Conservation (phyloP, 2,888 invertebrate species). For the Cosmopolites sordidus region DNA sequence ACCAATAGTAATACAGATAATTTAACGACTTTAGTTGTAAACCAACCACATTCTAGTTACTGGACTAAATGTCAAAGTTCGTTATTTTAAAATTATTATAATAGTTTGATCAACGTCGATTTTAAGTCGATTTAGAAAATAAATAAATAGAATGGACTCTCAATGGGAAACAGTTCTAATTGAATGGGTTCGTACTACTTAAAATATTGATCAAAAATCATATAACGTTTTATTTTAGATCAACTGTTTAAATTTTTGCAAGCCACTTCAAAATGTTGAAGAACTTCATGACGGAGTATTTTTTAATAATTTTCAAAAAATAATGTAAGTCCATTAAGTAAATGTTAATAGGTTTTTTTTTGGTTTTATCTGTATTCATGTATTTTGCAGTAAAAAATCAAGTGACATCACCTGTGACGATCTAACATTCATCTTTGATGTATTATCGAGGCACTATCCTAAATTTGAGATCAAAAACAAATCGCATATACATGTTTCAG, state of each 20-base stretch:
- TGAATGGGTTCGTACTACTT: conserved; percentile 38
- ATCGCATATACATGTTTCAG: conserved; percentile 33
- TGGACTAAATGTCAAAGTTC: too few relatives aligned
- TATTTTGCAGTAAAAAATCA: conserved; percentile 31
- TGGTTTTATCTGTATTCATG: neutral
- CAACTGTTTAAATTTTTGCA: conserved; percentile 43
- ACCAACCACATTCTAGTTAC: too few relatives aligned
- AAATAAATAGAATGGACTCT: conserved; percentile 12
- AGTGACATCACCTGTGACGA: conserved; percentile 29
- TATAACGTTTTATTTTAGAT: conserved; percentile 35
- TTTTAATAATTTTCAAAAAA: conserved; percentile 37
- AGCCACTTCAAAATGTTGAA: conserved; percentile 32
- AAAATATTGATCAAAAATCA: neutral
- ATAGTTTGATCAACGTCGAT: too few relatives aligned
- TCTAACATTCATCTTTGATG: conserved; percentile 33
- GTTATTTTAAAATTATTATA: too few relatives aligned
- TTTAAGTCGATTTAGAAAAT: too few relatives aligned
- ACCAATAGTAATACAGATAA: too few relatives aligned
- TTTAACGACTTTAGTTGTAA: too few relatives aligned
- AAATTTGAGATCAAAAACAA: conserved; percentile 33
- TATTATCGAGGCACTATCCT: conserved; percentile 37
- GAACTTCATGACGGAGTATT: conserved; percentile 41
- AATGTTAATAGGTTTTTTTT: too few relatives aligned
- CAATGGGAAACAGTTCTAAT: conserved; percentile 38
- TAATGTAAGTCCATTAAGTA: conserved; percentile 45